These are phyloP conservation scores for Heterotis niloticus DNA, from an alignment of 2,113 vertebrate genomes.

Conservation along the genomic window DNA sequence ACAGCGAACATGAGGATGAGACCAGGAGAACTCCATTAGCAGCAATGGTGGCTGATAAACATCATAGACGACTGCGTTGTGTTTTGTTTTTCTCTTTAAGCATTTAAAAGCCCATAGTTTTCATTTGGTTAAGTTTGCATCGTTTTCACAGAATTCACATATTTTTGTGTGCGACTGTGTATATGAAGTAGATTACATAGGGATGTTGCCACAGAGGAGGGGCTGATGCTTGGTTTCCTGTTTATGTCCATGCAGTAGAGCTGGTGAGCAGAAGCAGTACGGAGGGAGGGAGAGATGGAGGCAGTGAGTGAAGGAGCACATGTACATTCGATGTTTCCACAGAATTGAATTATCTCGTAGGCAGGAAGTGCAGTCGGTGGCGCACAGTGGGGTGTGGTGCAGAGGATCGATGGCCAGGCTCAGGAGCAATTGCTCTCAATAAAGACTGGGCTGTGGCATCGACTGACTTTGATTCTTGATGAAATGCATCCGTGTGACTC, in stretches of 20 bases:
- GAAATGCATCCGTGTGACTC: neutral
- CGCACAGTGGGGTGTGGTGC: constrained; percentile 9
- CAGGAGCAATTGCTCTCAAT: constrained; percentile 9
- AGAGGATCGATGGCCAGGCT: constrained; percentile 4
- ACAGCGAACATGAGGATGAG: too few relatives aligned
- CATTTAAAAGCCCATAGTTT: too few relatives aligned
- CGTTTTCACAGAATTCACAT: too few relatives aligned
- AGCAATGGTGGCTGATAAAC: too few relatives aligned
- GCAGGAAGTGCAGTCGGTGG: constrained; percentile 16
- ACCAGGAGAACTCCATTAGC: too few relatives aligned
- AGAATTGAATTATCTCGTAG: constrained; percentile 19
- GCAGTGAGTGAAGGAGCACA: neutral
- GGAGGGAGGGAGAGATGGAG: neutral
- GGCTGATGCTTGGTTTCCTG: neutral
- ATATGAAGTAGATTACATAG: neutral
- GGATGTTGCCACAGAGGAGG: neutral
- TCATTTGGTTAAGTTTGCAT: too few relatives aligned
- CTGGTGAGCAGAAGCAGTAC: neutral
- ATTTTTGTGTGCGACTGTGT: too few relatives aligned
- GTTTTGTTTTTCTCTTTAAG: too few relatives aligned
- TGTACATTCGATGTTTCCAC: neutral
- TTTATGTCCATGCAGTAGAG: neutral
- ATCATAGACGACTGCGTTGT: too few relatives aligned
- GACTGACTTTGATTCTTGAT: constrained; percentile 11
- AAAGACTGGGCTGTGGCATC: neutral